Evolutionary conservation across 1,140 invertebrate genomes (phyloP).

Genomic region (Lamellibrachia luymesi): DNA sequence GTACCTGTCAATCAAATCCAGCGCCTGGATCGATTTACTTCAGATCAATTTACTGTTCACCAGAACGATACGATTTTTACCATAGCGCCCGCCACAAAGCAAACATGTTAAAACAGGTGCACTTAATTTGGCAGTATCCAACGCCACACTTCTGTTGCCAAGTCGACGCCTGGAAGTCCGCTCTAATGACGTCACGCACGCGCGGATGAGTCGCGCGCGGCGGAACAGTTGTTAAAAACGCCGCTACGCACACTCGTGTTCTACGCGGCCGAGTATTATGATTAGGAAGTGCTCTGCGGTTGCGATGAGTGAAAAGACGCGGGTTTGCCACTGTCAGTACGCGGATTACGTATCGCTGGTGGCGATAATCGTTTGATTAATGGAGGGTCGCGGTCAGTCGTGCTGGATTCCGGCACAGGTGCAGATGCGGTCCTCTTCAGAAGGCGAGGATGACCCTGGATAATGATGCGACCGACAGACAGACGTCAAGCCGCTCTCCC

Average conservation of each 20-base stretch:
- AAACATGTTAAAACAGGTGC: too few species aligned
- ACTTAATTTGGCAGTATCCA: too few species aligned
- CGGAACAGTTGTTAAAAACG: not conserved
- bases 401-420: not conserved
- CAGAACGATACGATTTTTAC: too few species aligned
- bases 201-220: too few species aligned
- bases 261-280: not conserved
- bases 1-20: too few species aligned
- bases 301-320: not conserved
- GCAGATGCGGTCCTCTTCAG: not conserved
- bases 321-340: not conserved
- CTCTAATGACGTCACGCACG: too few species aligned
- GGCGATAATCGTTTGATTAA: constrained; percentile 1
- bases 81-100: too few species aligned
- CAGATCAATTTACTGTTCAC: too few species aligned
- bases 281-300: not conserved
- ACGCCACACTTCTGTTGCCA: too few species aligned
- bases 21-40: too few species aligned
- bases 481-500: not conserved
- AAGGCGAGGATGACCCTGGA: not conserved
- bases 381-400: not conserved
- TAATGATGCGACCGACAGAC: not conserved
- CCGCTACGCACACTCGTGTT: not conserved
- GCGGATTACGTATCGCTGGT: not conserved
- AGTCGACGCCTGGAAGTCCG: too few species aligned